Evolutionary conservation across 2,113 vertebrate genomes (phyloP), one percentile per base, ranked within the genome.

Genomic region (Gymnorhina tibicen): DNA sequence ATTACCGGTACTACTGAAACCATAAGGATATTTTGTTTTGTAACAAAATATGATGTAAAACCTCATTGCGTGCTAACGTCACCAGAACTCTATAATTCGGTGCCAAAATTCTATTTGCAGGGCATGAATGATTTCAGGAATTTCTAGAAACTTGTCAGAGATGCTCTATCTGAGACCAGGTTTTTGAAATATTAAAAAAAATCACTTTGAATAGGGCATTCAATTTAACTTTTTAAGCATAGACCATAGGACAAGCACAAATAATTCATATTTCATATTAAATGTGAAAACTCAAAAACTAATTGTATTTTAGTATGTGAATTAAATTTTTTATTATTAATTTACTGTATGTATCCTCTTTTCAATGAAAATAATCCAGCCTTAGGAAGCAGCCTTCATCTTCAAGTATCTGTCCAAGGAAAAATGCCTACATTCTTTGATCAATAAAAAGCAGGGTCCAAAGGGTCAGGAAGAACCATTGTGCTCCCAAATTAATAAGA

Each of bases 401-500:
- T 70, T 96, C 53, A 89, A 95, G 47, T 59, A 62, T 30, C 8
- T 90, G 47, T 28, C 62, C 50, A 46, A 58, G 53, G 4, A 32
- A 73, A 75, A 76, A 88, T 91, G 11, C 30, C 46, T 69, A 14
- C 18, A 35, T 67, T 79, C 60, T 87, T 62, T 88, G 67, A 96
- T 95, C 67, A 91, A 91, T 88, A 89, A 95, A 97, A 96, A 37
- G 15, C 13, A 79, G 44, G 28, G 26, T 35, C 26, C 70, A 58
- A 72, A 94, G 76, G 56, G 67, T 95, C 55, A 96, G 42, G 37
- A 92, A 73, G 56, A 89, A 26, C 52, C 81, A 16, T 41, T 90
- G 33, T 64, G 50, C 60, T 93, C 83, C 42, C 42, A 90, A 87
- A 95, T 89, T 95, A 95, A 88, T 94, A 87, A 86, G 50, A 84